Evolutionary conservation across 1,140 invertebrate species (phyloP).

Genomic region (Temnothorax curvispinosus): DNA sequence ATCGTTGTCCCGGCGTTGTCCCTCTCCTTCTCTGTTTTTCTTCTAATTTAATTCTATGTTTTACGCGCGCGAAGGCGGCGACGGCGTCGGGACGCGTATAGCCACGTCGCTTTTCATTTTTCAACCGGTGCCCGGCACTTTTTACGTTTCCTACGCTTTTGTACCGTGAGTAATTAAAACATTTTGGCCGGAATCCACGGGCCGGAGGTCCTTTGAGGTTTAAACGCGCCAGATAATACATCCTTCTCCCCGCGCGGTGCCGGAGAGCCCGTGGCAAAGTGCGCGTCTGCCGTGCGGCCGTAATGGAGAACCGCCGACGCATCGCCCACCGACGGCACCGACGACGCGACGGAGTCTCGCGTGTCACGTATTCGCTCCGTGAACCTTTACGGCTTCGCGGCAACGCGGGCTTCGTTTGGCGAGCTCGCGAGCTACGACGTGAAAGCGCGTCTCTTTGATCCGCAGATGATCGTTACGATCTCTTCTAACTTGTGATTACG

Average conservation of each 20-base stretch:
- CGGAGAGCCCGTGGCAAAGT: slow-evolving; percentile 13
- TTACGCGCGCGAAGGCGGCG: slow-evolving; percentile 57
- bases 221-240: slow-evolving; percentile 76
- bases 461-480: slow-evolving; percentile 54
- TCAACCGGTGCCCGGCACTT: slow-evolving; percentile 51
- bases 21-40: slow-evolving; percentile 48
- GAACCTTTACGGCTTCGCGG: slow-evolving; percentile 43
- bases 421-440: slow-evolving; percentile 35
- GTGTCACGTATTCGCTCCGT: slow-evolving; percentile 48
- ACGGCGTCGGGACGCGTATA: slow-evolving; percentile 48
- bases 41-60: slow-evolving; percentile 71
- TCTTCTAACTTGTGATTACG: slow-evolving; percentile 56
- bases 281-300: slow-evolving; percentile 19
- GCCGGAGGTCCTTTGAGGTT: slow-evolving; percentile 76
- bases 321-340: not conserved
- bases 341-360: not conserved
- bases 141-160: slow-evolving; percentile 70
- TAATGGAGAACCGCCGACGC: slow-evolving; percentile 43
- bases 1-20: slow-evolving; percentile 56
- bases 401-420: slow-evolving; percentile 35
- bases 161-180: slow-evolving; percentile 81
- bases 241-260: slow-evolving; percentile 51
- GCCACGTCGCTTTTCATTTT: slow-evolving; percentile 68
- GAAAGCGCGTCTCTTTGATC: slow-evolving; percentile 55
- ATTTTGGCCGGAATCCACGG: slow-evolving; percentile 74